phyloP scores from a whole-genome alignment of 2,797 vertebrate species.

The Echiichthys vipera region DNA sequence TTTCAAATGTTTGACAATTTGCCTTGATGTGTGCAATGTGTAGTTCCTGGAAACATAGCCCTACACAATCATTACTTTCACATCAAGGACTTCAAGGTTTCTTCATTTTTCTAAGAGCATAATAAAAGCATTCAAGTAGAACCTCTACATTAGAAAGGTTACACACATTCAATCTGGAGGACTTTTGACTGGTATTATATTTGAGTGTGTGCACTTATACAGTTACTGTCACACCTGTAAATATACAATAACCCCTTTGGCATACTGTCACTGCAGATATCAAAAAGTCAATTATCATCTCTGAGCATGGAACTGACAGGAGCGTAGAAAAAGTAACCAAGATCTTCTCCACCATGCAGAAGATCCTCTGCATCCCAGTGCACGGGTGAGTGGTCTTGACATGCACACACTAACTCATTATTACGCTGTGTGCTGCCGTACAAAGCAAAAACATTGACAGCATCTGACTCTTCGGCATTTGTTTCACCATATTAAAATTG shows the following conservation, averaged over 20 bases:
- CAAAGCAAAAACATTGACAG: background rate
- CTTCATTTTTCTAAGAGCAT: background rate
- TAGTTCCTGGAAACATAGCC: background rate
- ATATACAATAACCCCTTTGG: background rate
- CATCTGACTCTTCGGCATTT: background rate
- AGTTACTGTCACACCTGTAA: background rate
- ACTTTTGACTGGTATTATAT: background rate
- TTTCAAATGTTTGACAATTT: background rate
- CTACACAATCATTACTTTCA: background rate
- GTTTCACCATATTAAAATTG: background rate
- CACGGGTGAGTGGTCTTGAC: constrained; percentile 86
- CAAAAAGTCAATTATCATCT: constrained; percentile 92
- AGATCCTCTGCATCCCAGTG: constrained; percentile 91
- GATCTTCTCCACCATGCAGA: constrained; percentile 93
- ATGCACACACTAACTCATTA: background rate
- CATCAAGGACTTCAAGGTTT: background rate
- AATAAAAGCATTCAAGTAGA: background rate
- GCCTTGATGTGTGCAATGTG: background rate
- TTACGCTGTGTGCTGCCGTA: background rate
- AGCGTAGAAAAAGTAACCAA: constrained; percentile 86
- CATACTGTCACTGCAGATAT: constrained; percentile 85
- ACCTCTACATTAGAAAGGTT: background rate
- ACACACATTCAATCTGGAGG: background rate
- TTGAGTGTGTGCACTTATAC: background rate
- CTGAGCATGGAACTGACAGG: constrained; percentile 92